A percentile compares a stretch with the other conserved stretches of the same genome.
Conservation (phyloP, 2,888 invertebrate genomes). For the Chaetogeoica ovagalla region DNA sequence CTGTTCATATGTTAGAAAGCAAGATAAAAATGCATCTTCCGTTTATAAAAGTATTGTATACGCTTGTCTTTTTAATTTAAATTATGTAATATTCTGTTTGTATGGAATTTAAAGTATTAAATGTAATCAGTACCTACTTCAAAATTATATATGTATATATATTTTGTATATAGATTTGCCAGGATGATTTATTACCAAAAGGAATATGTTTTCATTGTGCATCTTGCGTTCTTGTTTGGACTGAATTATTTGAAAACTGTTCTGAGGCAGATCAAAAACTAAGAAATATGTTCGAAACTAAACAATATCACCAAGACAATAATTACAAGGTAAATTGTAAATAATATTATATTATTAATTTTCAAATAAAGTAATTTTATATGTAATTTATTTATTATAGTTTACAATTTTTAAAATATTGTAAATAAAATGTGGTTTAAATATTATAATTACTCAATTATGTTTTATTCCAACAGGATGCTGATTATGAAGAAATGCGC, state of each 20-base stretch:
- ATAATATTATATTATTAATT: too few species aligned
- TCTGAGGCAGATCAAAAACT: conserved; percentile 64
- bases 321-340: conserved; percentile 35
- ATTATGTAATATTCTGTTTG: background rate
- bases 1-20: conserved; percentile 64
- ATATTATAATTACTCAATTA: background rate
- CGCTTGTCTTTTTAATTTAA: background rate
- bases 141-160: background rate
- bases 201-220: conserved; percentile 70
- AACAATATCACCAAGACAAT: background rate
- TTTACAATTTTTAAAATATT: too few species aligned
- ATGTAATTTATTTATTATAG: too few species aligned
- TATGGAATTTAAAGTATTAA: background rate
- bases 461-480: background rate
- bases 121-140: background rate
- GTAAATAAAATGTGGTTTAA: too few species aligned
- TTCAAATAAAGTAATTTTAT: too few species aligned
- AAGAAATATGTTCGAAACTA: conserved; percentile 53
- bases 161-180: conserved; percentile 61
- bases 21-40: conserved; percentile 64
- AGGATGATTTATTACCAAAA: conserved; percentile 64
- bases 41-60: conserved; percentile 35
- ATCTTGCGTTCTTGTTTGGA: conserved; percentile 68
- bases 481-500: background rate
- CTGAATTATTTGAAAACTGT: conserved; percentile 66